A percentile compares a stretch with the other conserved stretches of the same genome.
Evolutionary conservation across 2,797 vertebrate genomes (phyloP).

Genomic region (Gambelia wislizenii): DNA sequence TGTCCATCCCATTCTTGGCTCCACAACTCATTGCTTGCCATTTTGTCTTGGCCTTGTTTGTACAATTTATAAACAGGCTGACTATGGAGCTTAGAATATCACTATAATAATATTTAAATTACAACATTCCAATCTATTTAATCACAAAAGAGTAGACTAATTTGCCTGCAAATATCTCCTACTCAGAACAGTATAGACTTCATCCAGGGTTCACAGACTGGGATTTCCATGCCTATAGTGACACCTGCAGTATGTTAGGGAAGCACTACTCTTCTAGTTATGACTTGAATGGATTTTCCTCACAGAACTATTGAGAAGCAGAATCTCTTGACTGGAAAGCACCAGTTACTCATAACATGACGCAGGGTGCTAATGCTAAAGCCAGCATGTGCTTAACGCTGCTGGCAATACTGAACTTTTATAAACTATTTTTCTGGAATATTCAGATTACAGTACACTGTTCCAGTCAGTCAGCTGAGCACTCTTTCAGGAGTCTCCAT

Average conservation of each 20-base stretch:
- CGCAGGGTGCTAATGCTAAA: not conserved
- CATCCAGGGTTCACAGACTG: not conserved
- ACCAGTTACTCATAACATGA: not conserved
- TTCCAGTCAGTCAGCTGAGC: not conserved
- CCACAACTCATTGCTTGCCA: not conserved
- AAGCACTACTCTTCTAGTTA: not conserved
- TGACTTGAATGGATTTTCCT: not conserved
- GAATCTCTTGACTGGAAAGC: not conserved
- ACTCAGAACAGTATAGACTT: not conserved
- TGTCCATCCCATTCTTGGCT: not conserved
- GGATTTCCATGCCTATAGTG: constrained; percentile 28
- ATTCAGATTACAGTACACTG: not conserved
- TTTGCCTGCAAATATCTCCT: not conserved
- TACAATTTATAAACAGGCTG: not conserved
- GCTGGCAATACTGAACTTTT: not conserved
- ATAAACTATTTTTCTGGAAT: not conserved
- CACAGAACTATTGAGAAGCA: not conserved
- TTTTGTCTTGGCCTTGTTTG: not conserved
- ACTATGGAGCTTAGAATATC: not conserved
- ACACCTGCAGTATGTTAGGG: constrained; percentile 10
- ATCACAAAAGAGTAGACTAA: not conserved
- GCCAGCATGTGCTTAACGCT: not conserved
- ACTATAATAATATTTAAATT: constrained; percentile 18
- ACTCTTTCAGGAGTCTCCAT: not conserved
- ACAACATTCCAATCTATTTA: not conserved